Percentiles rank a stretch among this genome's conserved stretches.
Evolutionary conservation across 2,888 invertebrate species (phyloP).

Genomic region (Hypena proboscidalis): DNA sequence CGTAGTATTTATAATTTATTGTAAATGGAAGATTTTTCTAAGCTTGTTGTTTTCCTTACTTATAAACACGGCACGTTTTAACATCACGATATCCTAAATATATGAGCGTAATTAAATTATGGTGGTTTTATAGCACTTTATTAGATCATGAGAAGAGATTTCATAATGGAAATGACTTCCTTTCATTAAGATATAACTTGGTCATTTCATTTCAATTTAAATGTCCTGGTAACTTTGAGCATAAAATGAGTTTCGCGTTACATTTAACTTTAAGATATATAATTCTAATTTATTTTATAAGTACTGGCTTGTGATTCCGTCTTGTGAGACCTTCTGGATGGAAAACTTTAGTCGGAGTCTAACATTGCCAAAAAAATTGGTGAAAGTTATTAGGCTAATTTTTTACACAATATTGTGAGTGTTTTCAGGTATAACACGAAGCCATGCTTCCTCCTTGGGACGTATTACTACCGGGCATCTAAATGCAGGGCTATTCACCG

Average conservation of each 20-base stretch:
- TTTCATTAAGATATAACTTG: constrained; percentile 31
- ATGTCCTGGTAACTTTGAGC: constrained; percentile 20
- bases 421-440: constrained; percentile 3
- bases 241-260: constrained; percentile 13
- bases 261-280: constrained; percentile 2
- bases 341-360: constrained; percentile 6
- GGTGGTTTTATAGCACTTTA: constrained; percentile 15
- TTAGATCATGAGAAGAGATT: constrained; percentile 26
- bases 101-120: constrained; percentile 20
- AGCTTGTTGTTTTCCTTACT: constrained; percentile 20
- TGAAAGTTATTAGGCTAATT: constrained; percentile 3
- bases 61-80: constrained; percentile 26
- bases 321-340: not conserved
- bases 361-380: not conserved
- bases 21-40: constrained; percentile 14
- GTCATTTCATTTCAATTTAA: constrained; percentile 21
- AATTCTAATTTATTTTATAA: constrained; percentile 12
- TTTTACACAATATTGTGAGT: constrained; percentile 2
- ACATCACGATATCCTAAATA: constrained; percentile 21
- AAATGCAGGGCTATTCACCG: not conserved
- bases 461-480: not conserved
- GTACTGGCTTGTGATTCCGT: constrained; percentile 1
- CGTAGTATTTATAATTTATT: too few relatives aligned
- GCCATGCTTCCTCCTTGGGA: constrained; percentile 2
- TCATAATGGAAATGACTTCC: constrained; percentile 28